Base-by-base conservation (phyloP, 2,888 invertebrate genomes). In the Noctua pronuba region DNA sequence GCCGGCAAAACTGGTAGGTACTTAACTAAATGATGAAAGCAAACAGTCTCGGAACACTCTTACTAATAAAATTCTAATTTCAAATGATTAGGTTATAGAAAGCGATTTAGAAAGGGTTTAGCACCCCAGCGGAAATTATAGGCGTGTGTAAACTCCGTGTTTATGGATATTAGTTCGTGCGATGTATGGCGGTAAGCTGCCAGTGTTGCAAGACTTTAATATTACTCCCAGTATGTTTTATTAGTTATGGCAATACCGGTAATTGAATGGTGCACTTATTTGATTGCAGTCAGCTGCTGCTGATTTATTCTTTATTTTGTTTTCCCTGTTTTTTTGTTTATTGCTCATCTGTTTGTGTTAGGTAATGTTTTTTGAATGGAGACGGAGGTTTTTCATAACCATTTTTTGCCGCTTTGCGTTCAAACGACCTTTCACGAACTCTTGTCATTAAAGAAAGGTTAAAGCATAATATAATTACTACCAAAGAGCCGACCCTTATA, bases 151-250 rank as follows among this genome's bases (percentile, higher is more conserved):
- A 75, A 78, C 28, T 75, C 28, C 64, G 18, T 79, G 77, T 86
- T 83, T 79, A 88, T 86, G 58, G 83, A 81, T 81, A 76, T 75
- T 77, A 72, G 77, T 75, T 71, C 28, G 44, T 52, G 49, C 58
- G 44, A 85, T 76, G 55, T 75, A 76, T 62, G 79, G 66, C 78
- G 69, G 80, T 67, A 77, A 72, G 41, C 65, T 64, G 73, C 73
- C 69, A 60, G 78, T 77, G 72, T 81, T 73, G 85, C 69, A 62
- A 79, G 58, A 65, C 64, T 49, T 65, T 82, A 78, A 72, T 73
- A 71, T 58, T 62, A 80, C 71, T 66, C 68, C 66, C 38, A 78
- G 74, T 74, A 77, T 66, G 60, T 74, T 78, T 78, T 83, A 76
- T 79, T 68, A 71, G 60, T 67, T 73, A 73, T 58, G 55, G 60